Evolutionary conservation across 2,113 vertebrate genomes (phyloP).

Genomic region (Ceyx melanurus): DNA sequence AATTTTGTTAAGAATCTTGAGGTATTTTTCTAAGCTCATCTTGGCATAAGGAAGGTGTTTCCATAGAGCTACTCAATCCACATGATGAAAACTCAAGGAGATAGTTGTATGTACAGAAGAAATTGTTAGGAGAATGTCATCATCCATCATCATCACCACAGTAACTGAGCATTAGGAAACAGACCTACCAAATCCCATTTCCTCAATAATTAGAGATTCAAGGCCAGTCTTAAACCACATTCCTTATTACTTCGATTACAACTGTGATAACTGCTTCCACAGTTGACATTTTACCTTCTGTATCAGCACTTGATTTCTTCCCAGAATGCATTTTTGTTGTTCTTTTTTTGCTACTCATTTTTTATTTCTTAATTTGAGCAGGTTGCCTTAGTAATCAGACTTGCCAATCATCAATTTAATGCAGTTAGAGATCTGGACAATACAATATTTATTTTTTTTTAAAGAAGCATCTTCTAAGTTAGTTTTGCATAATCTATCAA

Average conservation of each 20-base stretch:
- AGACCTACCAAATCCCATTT: conserved; percentile 1
- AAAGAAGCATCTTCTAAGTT: neutral
- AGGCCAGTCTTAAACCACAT: neutral
- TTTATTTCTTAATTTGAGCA: neutral
- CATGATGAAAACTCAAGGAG: neutral
- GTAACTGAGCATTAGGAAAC: neutral
- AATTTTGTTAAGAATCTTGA: neutral
- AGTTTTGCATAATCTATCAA: neutral
- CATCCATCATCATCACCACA: too few species aligned
- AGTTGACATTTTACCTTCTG: neutral
- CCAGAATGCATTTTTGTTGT: neutral
- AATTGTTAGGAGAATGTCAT: neutral
- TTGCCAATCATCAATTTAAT: neutral
- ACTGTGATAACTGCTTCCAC: neutral
- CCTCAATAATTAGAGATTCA: neutral
- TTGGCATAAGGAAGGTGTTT: neutral
- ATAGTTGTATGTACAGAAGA: neutral
- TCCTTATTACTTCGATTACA: conserved; percentile 9
- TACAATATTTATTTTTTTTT: neutral
- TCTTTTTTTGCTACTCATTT: neutral
- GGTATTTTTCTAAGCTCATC: neutral
- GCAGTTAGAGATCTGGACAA: neutral
- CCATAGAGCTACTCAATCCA: neutral
- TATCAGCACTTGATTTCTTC: neutral
- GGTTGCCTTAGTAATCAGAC: neutral